Conservation (phyloP, 2,888 invertebrate species). For the Ormia ochracea region DNA sequence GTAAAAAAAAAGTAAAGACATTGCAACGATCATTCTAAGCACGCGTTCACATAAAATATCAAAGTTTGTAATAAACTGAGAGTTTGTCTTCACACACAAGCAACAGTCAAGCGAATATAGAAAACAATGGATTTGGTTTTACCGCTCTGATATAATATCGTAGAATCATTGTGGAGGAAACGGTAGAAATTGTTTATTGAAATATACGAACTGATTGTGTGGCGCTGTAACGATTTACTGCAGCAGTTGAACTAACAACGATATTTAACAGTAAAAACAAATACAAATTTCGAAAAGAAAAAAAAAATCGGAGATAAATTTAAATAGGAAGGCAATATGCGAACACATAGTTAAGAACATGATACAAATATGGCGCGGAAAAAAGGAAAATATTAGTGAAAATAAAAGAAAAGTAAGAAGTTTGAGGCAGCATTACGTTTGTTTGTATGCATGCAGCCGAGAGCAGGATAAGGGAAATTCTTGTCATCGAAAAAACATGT, state of each 20-base stretch:
- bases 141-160: constrained; percentile 44
- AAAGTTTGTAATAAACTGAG: constrained; percentile 63
- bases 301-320: constrained; percentile 39
- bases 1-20: background rate
- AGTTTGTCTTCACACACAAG: constrained; percentile 61
- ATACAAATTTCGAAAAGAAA: constrained; percentile 1
- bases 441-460: no score
- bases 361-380: constrained; percentile 64
- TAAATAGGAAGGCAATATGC: constrained; percentile 49
- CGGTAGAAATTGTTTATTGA: constrained; percentile 39
- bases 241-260: constrained; percentile 43
- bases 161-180: constrained; percentile 19
- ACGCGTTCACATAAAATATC: constrained; percentile 69
- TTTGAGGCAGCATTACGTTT: background rate
- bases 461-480: constrained; percentile 43
- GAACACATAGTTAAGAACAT: constrained; percentile 46
- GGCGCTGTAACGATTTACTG: constrained; percentile 59
- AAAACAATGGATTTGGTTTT: constrained; percentile 18
- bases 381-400: background rate
- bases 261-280: constrained; percentile 17
- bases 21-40: constrained; percentile 64
- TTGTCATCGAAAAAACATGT: constrained; percentile 56
- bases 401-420: background rate
- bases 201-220: constrained; percentile 58
- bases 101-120: constrained; percentile 33